Evolutionary conservation across 2,113 vertebrate species (phyloP).

Genomic region (Holacanthus passer): DNA sequence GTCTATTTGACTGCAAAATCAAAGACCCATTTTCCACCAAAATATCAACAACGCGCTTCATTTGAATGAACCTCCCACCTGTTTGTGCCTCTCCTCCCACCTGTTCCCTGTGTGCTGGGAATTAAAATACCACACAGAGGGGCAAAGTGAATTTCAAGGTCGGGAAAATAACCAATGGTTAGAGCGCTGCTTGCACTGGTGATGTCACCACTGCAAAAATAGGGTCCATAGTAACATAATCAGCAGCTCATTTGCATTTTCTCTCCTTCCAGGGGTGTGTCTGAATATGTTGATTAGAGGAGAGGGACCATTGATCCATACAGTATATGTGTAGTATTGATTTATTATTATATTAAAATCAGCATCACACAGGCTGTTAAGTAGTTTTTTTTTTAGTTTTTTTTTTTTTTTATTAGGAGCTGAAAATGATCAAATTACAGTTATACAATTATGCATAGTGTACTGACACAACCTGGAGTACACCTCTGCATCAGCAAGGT

Average conservation of each 20-base stretch:
- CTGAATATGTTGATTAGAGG: background rate
- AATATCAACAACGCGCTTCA: background rate
- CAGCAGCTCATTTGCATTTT: background rate
- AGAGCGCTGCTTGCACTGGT: background rate
- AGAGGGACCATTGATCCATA: background rate
- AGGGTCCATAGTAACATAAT: background rate
- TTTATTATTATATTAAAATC: too few species aligned
- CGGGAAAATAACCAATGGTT: background rate
- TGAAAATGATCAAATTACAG: too few species aligned
- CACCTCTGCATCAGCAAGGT: too few species aligned
- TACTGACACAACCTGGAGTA: too few species aligned
- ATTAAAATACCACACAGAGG: background rate
- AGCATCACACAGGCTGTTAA: too few species aligned
- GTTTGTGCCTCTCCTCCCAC: background rate
- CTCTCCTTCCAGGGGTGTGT: background rate
- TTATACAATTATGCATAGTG: too few species aligned
- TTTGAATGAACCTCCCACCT: background rate
- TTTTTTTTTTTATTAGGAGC: too few species aligned
- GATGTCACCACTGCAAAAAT: too few species aligned
- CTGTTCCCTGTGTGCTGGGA: background rate
- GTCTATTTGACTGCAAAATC: background rate
- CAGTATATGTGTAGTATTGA: background rate
- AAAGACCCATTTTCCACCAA: background rate
- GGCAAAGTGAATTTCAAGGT: constrained; percentile 3
- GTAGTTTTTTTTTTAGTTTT: too few species aligned